Evolutionary conservation across 2,113 vertebrate species (phyloP), one percentile per base, ranked within the genome.

Genomic region (Mus pahari): DNA sequence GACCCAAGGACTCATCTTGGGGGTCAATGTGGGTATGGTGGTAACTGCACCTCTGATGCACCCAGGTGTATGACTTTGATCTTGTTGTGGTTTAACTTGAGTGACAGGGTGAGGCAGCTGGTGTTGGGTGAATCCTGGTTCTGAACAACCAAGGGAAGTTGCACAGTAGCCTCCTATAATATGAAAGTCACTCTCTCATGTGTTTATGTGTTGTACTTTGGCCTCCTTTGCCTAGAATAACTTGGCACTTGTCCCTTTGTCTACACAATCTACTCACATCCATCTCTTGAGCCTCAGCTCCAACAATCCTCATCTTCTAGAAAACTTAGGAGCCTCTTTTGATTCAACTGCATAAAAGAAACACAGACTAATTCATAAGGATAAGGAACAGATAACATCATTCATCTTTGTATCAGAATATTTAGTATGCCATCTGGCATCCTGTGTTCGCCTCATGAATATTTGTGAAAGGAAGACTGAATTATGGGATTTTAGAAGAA

Each of bases 371-470:
- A 86, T 93, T 77, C 89, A 82, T 92, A 92, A 92, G 55, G 73
- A 94, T 24, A 95, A 83, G 26, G 79, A 97, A 95, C 90, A 74
- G 48, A 86, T 86, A 81, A 24, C 28, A 92, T 82, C 53, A 66
- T 94, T 97, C 91, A 95, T 95, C 78, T 96, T 96, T 95, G 48
- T 91, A 94, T 86, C 83, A 91, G 68, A 96, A 24, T 53, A 94
- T 94, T 91, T 93, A 96, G 95, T 91, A 95, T 28, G 78, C 82
- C 94, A 96, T 94, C 89, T 90, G 89, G 83, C 70, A 96, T 68
- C 91, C 42, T 71, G 60, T 83, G 78, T 86, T 94, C 50, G 82
- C 55, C 96, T 96, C 89, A 96, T 97, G 97, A 94, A 95, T 89
- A 92, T 92, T 89, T 92, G 93, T 89, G 95, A 96, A 94, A 96